Base-by-base conservation (phyloP, 1,140 invertebrate species). In the Cepaea nemoralis region DNA sequence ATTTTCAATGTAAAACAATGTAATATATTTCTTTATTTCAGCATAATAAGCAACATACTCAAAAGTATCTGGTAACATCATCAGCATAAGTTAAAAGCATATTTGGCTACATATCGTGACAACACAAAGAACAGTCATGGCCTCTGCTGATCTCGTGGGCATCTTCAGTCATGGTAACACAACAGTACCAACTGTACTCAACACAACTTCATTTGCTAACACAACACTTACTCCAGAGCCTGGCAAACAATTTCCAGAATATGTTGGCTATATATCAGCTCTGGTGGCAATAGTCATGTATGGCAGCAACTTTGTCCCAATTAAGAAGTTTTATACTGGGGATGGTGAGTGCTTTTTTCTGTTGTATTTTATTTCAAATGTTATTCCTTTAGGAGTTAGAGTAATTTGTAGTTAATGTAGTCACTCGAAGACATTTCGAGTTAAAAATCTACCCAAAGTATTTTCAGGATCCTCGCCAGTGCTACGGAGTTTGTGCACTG, bases 261-360 rank as follows among this genome's bases (percentile, higher is more conserved):
- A 86, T 82, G 83, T 86, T 70, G 91, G 91, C 22, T 91, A 85
- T 82, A 88, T 92, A 14, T 77, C 86, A 35, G 85, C 87, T 31
- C 85, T 69, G 3, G 77, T 91, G n/a, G 88, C 91, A 77, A 86
- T 90, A 39, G 39, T 91, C 12, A 88, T 90, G 67, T 91, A 89
- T 87, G 91, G 91, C n/a, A 91, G 89, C 55, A 92, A 92, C 83
- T 91, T 91, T 88, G 85, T 90, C 37, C 91, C 91, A n/a, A 88
- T 92, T 35, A 92, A 92, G 81, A 88, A 91, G 66, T 91, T 88
- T 89, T 88, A 91, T 80, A 91, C 91, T 45, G 91, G 91, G 77
- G 90, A 92, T 90, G 91, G 91, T 91, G 87, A 85, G 82, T 83
- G 6, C 10, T 70, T 24, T 40, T 66, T 16, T 45, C n/a, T 63